A percentile compares a stretch with the other conserved stretches of the same genome.
Evolutionary conservation across 1,140 invertebrate genomes (phyloP).

Genomic region (Pseudachorutes palmiensis): DNA sequence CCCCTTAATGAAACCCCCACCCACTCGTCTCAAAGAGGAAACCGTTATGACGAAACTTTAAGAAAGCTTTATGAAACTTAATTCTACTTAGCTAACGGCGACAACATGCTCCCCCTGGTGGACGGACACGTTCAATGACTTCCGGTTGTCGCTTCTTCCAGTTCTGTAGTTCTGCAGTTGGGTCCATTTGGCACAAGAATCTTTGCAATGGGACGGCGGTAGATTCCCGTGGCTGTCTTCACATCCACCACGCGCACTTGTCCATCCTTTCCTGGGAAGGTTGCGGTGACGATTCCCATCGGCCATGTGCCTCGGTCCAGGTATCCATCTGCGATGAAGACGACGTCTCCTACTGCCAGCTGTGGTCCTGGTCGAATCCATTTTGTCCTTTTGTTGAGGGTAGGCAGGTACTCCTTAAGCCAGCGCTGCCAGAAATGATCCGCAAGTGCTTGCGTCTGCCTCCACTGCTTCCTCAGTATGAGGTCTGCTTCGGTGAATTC

Average conservation of each 20-base stretch:
- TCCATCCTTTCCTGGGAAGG: conserved; percentile 16
- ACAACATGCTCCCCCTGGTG: too few relatives aligned
- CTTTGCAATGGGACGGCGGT: conserved; percentile 9
- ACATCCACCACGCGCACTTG: conserved; percentile 21
- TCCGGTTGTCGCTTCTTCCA: neutral
- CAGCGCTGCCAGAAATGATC: conserved; percentile 27
- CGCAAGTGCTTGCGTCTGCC: conserved; percentile 19
- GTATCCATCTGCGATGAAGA: conserved; percentile 27
- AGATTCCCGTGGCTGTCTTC: neutral
- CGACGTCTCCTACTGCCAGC: conserved; percentile 25
- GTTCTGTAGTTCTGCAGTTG: too few relatives aligned
- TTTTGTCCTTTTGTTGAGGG: conserved; percentile 25
- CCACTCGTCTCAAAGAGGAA: too few relatives aligned
- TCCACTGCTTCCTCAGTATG: conserved; percentile 17
- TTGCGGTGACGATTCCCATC: conserved; percentile 15
- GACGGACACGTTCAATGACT: too few relatives aligned
- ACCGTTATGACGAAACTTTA: too few relatives aligned
- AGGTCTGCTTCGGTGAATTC: neutral
- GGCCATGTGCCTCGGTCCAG: conserved; percentile 22
- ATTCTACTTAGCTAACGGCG: too few relatives aligned
- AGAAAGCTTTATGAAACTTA: too few relatives aligned
- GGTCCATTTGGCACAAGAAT: neutral
- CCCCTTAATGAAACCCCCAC: too few relatives aligned
- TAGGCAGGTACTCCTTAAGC: conserved; percentile 29
- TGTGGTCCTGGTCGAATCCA: conserved; percentile 10